Evolutionary conservation across 2,888 invertebrate species (phyloP).

Genomic region (Lepidocyrtinus sp.): DNA sequence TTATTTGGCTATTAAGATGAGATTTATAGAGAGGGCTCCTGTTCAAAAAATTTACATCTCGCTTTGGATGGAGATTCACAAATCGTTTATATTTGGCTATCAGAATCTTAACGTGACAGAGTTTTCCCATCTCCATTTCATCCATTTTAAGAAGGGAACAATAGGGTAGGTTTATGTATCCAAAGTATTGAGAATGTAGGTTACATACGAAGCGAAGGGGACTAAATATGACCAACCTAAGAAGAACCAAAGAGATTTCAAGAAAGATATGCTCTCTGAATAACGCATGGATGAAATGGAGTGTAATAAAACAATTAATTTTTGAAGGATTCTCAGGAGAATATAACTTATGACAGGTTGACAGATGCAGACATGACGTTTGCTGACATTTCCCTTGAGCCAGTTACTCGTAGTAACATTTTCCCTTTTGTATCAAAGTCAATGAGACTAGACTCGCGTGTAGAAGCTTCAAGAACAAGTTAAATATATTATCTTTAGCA

Average conservation of each 20-base stretch:
- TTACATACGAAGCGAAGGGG: no score
- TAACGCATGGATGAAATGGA: not conserved
- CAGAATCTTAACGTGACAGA: constrained; percentile 24
- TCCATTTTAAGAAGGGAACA: constrained; percentile 22
- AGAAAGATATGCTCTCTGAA: no score
- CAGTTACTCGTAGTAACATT: not conserved
- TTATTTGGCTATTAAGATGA: constrained; percentile 27
- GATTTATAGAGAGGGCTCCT: constrained; percentile 22
- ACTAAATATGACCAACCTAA: no score
- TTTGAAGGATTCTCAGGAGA: not conserved
- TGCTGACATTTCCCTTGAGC: not conserved
- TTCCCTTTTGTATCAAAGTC: not conserved
- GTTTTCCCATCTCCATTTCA: constrained; percentile 29
- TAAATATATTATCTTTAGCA: no score
- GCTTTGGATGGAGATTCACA: constrained; percentile 12
- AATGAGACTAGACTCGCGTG: no score
- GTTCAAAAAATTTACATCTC: no score
- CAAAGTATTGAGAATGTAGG: not conserved
- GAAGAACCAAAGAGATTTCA: no score
- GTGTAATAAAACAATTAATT: not conserved
- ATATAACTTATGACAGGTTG: constrained; percentile 19
- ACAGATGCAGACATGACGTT: constrained; percentile 21
- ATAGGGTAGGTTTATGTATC: not conserved
- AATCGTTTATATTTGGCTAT: constrained; percentile 32
- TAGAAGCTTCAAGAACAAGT: no score